Conservation (phyloP, 2,888 invertebrate genomes). For the Andrena bucephala region DNA sequence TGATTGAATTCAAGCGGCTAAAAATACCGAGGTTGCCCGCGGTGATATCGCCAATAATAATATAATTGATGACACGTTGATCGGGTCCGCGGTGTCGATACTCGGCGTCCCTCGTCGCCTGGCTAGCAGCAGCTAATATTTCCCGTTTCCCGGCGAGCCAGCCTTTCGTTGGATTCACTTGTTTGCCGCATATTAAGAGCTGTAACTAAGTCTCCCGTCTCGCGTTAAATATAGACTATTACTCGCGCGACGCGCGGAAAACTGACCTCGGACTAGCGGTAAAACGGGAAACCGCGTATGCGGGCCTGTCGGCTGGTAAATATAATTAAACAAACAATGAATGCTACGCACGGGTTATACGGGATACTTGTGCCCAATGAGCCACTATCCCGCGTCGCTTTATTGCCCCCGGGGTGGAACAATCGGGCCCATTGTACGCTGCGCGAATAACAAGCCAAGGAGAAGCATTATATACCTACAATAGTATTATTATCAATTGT, state of each 20-base stretch:
- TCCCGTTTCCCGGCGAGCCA: not conserved
- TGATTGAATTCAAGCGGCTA: conserved; percentile 44
- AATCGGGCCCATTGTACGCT: conserved; percentile 26
- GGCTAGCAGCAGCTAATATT: not conserved
- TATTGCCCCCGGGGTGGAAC: conserved; percentile 22
- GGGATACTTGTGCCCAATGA: conserved; percentile 23
- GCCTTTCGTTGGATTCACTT: conserved; percentile 11
- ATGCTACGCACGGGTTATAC: not conserved
- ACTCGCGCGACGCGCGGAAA: conserved; percentile 27
- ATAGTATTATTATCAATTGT: too few species aligned
- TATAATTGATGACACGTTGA: conserved; percentile 15
- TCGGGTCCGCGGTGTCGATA: not conserved
- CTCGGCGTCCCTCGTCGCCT: too few species aligned
- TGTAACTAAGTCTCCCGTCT: not conserved
- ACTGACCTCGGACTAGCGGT: conserved; percentile 53
- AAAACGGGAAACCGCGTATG: conserved; percentile 25
- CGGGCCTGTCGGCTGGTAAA: conserved; percentile 19
- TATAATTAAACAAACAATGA: conserved; percentile 40
- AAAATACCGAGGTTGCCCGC: conserved; percentile 22
- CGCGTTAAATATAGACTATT: conserved; percentile 47
- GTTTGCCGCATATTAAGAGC: conserved; percentile 10
- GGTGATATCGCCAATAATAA: conserved; percentile 16
- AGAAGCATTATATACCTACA: too few species aligned
- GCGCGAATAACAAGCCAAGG: not conserved
- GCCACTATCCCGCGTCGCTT: conserved; percentile 19